Percentiles rank a stretch among this genome's conserved stretches.
phyloP scores from a whole-genome alignment of 2,113 vertebrate genomes.

The Microtus ochrogaster region DNA sequence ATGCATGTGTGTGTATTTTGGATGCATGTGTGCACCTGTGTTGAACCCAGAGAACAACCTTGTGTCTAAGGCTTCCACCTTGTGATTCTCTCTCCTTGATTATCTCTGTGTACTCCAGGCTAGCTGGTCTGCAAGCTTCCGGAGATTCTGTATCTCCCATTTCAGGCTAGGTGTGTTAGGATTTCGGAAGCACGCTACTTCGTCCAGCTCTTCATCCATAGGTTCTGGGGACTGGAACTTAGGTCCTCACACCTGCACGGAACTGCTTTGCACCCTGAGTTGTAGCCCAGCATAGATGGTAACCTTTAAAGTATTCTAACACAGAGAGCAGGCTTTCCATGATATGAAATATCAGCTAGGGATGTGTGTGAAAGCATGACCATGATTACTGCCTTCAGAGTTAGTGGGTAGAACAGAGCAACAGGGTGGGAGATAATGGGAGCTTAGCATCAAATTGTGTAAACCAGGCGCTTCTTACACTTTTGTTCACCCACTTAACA shows the following conservation, averaged over 20 bases:
- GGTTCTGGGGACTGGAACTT: neutral
- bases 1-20: neutral
- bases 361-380: rapidly evolving
- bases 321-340: neutral
- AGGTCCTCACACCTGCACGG: neutral
- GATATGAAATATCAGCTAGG: neutral
- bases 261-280: neutral
- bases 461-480: rapidly evolving
- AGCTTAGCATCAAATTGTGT: no score
- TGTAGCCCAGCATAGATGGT: neutral
- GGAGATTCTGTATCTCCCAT: neutral
- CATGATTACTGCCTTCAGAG: neutral
- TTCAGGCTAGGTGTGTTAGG: neutral
- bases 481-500: neutral
- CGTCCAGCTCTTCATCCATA: neutral
- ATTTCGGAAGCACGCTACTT: neutral
- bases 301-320: conserved; percentile 25
- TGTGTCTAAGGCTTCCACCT: neutral
- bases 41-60: neutral
- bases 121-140: neutral
- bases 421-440: neutral
- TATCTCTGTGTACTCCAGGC: neutral
- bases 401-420: neutral
- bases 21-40: neutral
- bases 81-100: neutral